Base-by-base conservation (phyloP, 2,113 vertebrate genomes). In the Phycodurus eques region DNA sequence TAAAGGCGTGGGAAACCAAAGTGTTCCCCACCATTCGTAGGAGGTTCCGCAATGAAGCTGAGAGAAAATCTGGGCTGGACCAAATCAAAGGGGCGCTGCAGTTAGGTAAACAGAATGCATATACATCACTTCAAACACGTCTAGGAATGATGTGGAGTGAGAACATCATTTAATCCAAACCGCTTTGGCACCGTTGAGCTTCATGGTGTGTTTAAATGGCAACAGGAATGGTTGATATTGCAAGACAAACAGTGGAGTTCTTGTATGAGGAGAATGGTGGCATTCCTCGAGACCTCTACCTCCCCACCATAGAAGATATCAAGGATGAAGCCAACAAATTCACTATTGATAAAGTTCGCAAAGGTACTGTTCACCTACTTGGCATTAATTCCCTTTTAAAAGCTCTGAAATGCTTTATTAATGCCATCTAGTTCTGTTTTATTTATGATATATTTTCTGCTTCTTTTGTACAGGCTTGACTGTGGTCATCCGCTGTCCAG, bases 311-410 rank as follows among this genome's bases (percentile, higher is more conserved):
- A 0, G 98, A 99, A 83, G 98, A 99, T 49, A 99, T 99, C 79
- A 99, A 98, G 88, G 98, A 99, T 0, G 98, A 99, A 85, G 98
- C 98, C 59, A 98, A 97, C 91, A 99, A 99, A 88, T 99, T 99
- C 90, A 99, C 97, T 2, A 95, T 96, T 15, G 97, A 99, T 89
- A 99, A 99, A 98, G 97, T 99, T 78, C 96, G 97, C 79, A 99
- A 99, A 98, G 98, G 98, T 99, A 90, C 57, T 1, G 2, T 46
- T 39, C 46, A 53, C 47, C 20, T 42, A 7, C 35, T 42, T 42
- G n/a, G 13, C 43, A 46, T 65, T 47, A 14, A 5, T 22, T 39
- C 43, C 31, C 6, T 42, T 33, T 13, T 7, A n/a, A 66, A 19
- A 20, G 17, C 46, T 49, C 27, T 68, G 1, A 73, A 71, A 72